Evolutionary conservation across 2,113 vertebrate genomes (phyloP), one percentile per base, ranked within the genome.

Genomic region (Lagopus leucura): DNA sequence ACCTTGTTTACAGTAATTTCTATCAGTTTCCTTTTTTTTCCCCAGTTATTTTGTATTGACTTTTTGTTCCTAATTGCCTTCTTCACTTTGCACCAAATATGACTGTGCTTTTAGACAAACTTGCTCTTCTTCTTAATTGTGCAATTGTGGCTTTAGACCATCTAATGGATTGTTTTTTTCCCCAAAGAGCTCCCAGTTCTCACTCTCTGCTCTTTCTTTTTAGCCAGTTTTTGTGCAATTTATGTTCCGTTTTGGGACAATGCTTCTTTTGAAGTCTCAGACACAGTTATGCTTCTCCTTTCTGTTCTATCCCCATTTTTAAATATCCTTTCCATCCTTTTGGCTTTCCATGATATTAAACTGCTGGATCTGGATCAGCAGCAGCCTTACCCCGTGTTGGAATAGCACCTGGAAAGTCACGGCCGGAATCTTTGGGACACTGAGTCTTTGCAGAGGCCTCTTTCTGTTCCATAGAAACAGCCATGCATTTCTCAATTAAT

Each of bases 1-100:
- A 89, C 81, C 91, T 82, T 50, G 54, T 89, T 96, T 89, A 85
- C 66, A 93, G 57, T 75, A 90, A 92, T 92, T 92, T 55, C 80
- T 95, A 88, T 88, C 42, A 77, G 89, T 95, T 93, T 89, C 15
- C 18, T 75, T 27, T 36, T 92, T 85, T 72, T 89, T 15, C 12
- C 13, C 47, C 58, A 84, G 32, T 85, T 24, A 65, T 86, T 92
- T 88, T 79, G 40, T 87, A 89, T 87, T 84, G 92, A 20, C 17
- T 85, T 96, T 92, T 87, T 72, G 15, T 45, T 91, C 60, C 82
- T 91, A 93, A 94, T 86, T 94, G 60, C 79, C 88, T 81, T 30
- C 40, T 90, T 73, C 55, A n/a, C 40, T 82, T 87, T 38, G 13
- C 36, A 48, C 24, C 54, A 75, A 79, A 82, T 21, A 17, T 71